Conservation (phyloP, 2,888 invertebrate genomes). For the Buathra laborator region DNA sequence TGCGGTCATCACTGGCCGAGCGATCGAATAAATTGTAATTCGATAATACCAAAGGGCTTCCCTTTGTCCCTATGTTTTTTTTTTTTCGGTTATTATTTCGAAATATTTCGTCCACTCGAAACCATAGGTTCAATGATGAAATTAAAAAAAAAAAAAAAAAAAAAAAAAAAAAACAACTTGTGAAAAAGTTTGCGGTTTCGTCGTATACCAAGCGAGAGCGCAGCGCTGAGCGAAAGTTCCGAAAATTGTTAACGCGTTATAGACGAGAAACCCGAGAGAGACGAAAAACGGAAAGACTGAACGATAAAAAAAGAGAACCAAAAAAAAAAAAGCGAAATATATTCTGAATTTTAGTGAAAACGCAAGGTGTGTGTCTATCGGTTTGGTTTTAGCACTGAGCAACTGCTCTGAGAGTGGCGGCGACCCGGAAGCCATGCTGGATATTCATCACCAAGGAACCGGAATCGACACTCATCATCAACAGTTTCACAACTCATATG, state of each 20-base stretch:
- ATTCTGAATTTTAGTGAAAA: conserved; percentile 78
- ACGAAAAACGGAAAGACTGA: conserved; percentile 73
- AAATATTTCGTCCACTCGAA: conserved; percentile 29
- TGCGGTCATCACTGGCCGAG: not conserved
- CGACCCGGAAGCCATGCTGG: conserved; percentile 84
- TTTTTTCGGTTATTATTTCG: not conserved
- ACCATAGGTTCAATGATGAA: not conserved
- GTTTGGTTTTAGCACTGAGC: conserved; percentile 86
- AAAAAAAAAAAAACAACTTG: not conserved
- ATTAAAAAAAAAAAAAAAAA: not conserved
- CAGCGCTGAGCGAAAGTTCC: conserved; percentile 66
- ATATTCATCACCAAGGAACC: conserved; percentile 84
- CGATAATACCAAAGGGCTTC: conserved; percentile 1
- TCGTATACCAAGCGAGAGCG: conserved; percentile 62
- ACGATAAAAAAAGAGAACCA: conserved; percentile 56
- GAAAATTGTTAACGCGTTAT: conserved; percentile 61
- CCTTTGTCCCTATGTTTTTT: not conserved
- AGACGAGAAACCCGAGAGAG: conserved; percentile 69
- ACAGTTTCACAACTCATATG: conserved; percentile 85
- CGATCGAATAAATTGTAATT: conserved; percentile 10
- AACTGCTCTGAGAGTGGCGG: conserved; percentile 85
- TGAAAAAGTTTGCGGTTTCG: conserved; percentile 26
- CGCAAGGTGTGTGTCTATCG: conserved; percentile 85
- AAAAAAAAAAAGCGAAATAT: conserved; percentile 75
- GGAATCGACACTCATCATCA: conserved; percentile 84